Base-by-base conservation (phyloP, 2,888 invertebrate genomes). In the Ornithoptera priamus region DNA sequence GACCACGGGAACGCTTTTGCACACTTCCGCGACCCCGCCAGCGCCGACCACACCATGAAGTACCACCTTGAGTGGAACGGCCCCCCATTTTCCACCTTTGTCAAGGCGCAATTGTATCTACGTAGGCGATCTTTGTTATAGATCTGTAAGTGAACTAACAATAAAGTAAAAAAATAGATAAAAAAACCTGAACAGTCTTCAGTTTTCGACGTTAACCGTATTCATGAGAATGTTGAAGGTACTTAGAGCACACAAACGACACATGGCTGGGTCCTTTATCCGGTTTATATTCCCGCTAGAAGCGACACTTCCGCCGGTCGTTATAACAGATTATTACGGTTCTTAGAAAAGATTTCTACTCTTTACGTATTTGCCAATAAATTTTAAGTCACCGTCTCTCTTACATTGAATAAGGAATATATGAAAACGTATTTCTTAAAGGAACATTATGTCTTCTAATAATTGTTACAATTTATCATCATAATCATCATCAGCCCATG, bases 311-410 rank as follows among this genome's bases (percentile, higher is more conserved):
- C 80, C 77, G 74, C 59, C 79, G 80, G 81, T 84, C 84, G 86
- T 89, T 84, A 87, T 80, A 77, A 76, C 85, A 87, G 87, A 87
- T 88, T 88, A 88, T 87, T 81, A 84, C 82, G 75, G 82, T 83
- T n/a, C 86, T 86, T 84, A 63, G 53, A 63, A 63, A 53, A 20
- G 39, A 61, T 67, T 30, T 67, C 53, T 53, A 53, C n/a, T 15
- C 50, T 50, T 17, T 18, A 50, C 12, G 15, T 46, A 46, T 46
- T 46, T 46, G 15, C 53, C 53, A 7, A 53, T 53, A 53, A 18
- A 53, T 53, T 53, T n/a, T n/a, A 53, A n/a, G 18, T n/a, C 6
- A 6, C 18, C 5, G 6, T 5, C 53, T 7, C 18, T 8, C 8
- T 53, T 12, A 53, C 18, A n/a, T 18, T 12, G 46, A 46, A 46